A percentile compares a stretch with the other conserved stretches of the same genome.
phyloP scores from a whole-genome alignment of 2,113 vertebrate genomes.

The Odontophorus gujanensis region DNA sequence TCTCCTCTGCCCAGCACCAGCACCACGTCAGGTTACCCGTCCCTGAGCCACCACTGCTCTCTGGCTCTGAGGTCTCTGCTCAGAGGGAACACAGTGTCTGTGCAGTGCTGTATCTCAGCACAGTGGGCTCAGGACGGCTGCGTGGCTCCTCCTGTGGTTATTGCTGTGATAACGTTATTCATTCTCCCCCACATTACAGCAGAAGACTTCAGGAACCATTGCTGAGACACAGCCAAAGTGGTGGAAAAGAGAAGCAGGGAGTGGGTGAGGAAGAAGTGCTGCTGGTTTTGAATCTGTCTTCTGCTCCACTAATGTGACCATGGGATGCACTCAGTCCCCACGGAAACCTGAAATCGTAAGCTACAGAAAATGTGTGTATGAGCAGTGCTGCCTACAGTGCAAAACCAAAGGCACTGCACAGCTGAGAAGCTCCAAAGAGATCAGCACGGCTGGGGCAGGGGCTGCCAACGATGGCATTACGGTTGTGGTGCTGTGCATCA shows the following conservation, averaged over 20 bases:
- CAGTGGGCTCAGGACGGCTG: too few relatives aligned
- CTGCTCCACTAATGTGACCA: background rate
- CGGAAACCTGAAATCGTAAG: background rate
- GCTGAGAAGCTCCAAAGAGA: background rate
- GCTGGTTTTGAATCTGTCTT: background rate
- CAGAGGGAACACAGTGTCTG: too few relatives aligned
- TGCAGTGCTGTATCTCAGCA: too few relatives aligned
- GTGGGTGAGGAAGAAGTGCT: accelerated
- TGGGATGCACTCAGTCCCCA: background rate
- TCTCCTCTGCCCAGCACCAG: background rate
- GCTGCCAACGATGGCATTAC: background rate
- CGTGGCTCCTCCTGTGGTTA: background rate
- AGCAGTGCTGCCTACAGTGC: background rate
- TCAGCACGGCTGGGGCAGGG: accelerated
- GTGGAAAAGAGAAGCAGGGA: background rate
- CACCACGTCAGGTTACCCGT: background rate
- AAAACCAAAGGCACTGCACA: background rate
- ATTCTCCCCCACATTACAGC: accelerated
- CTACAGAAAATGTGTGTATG: background rate
- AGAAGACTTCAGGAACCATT: background rate
- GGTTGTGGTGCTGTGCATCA: accelerated
- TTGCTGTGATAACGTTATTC: background rate
- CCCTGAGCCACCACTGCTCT: too few relatives aligned
- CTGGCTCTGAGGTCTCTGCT: too few relatives aligned
- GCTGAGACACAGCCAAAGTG: background rate